Conservation (phyloP, 30 jellyfish, hydroid and myxozoan species). For the Aurelia sp. region DNA sequence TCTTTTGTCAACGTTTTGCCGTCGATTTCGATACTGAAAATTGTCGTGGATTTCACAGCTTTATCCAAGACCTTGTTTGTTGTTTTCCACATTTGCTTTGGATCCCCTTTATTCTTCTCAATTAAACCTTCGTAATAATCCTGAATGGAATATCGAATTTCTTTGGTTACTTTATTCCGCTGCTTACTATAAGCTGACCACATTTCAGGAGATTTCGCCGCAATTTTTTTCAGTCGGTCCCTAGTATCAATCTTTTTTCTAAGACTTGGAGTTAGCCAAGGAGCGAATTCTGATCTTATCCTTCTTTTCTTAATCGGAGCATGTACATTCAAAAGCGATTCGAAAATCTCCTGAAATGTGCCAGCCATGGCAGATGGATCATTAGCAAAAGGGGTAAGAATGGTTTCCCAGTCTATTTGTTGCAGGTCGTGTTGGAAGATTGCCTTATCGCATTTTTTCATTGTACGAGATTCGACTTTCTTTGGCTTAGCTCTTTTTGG, state of each 20-base stretch:
- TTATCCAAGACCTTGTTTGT: not conserved
- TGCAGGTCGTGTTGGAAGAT: slow-evolving; percentile 32
- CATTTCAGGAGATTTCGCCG: not conserved
- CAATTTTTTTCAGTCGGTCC: slow-evolving; percentile 53
- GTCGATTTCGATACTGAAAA: slow-evolving; percentile 37
- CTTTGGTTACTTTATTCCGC: no score
- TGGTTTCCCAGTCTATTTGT: slow-evolving; percentile 40
- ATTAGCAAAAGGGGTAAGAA: no score
- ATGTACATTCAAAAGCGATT: not conserved
- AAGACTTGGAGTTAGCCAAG: slow-evolving; percentile 61
- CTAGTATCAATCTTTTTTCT: slow-evolving; percentile 60
- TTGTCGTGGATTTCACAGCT: slow-evolving; percentile 37
- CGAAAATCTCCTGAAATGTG: no score
- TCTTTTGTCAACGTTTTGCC: slow-evolving; percentile 59
- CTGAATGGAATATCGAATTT: no score
- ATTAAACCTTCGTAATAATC: no score
- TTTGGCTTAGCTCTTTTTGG: not conserved
- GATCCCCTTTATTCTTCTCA: no score
- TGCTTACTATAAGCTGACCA: no score
- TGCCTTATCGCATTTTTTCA: slow-evolving; percentile 22
- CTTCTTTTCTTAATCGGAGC: slow-evolving; percentile 66
- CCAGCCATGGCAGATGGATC: no score
- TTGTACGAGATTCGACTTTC: slow-evolving; percentile 22
- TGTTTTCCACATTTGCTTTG: no score
- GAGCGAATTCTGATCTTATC: slow-evolving; percentile 56